Evolutionary conservation across 2,888 invertebrate species (phyloP).

Genomic region (Ormyrus labotus): DNA sequence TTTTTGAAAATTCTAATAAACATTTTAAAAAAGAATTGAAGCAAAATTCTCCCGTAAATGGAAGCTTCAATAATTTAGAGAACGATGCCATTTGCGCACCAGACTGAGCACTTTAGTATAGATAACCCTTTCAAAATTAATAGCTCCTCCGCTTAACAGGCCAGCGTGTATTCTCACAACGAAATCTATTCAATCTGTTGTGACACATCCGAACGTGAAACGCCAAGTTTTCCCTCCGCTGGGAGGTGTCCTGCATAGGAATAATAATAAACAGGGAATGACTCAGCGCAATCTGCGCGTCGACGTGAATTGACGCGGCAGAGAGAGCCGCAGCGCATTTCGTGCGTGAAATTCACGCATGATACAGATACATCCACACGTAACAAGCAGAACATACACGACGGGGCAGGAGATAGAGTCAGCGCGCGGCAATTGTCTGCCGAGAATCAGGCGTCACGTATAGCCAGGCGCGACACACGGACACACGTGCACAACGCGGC

Average conservation of each 20-base stretch:
- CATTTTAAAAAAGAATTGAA: too few relatives aligned
- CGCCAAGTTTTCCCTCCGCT: background rate
- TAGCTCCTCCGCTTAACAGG: too few relatives aligned
- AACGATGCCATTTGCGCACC: too few relatives aligned
- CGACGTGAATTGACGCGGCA: slow-evolving; percentile 37
- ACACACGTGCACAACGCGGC: background rate
- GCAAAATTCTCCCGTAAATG: too few relatives aligned
- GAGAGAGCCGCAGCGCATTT: slow-evolving; percentile 26
- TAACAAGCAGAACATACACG: background rate
- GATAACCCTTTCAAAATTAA: too few relatives aligned
- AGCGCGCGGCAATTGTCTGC: slow-evolving; percentile 7
- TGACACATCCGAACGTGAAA: background rate
- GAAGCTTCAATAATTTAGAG: too few relatives aligned
- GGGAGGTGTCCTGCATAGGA: background rate
- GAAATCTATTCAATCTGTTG: too few relatives aligned
- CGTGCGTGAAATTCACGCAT: slow-evolving; percentile 42
- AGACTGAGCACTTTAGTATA: too few relatives aligned
- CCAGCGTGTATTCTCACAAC: too few relatives aligned
- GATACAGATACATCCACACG: slow-evolving; percentile 2
- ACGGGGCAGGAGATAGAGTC: background rate
- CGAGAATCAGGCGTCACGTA: slow-evolving; percentile 20
- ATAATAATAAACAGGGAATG: slow-evolving; percentile 33
- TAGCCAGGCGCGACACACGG: background rate
- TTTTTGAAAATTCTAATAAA: too few relatives aligned
- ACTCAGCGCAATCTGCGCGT: slow-evolving; percentile 43